Evolutionary conservation across 1,140 invertebrate genomes (phyloP), one percentile per base, ranked within the genome.

Genomic region (Branchinecta lindahli): DNA sequence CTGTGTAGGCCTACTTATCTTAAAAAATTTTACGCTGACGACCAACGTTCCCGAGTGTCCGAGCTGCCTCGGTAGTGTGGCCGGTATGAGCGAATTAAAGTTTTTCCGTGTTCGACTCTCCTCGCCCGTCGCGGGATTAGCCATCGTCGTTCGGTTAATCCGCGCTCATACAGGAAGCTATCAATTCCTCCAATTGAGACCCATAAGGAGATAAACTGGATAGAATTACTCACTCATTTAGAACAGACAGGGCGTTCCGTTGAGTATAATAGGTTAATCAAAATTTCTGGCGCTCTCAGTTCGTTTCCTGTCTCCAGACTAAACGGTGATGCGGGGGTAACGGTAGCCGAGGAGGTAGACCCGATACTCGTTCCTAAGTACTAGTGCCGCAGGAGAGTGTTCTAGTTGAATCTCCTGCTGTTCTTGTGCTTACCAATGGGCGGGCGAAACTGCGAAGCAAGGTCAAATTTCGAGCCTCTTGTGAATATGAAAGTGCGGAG

Each of bases 351-450:
- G 33, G 33, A 33, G 33, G 33, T 33, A 5, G 33, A 33, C 52
- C 18, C 52, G 52, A 15, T 12, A 61, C 52, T 20, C 52, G 52
- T 61, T 61, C 18, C 52, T 61, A 61, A 61, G 52, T 61, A 61
- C 52, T 61, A 61, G 52, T 61, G 52, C 52, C 52, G 52, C 52
- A 61, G 52, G 52, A 61, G 52, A 61, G 18, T 61, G 18, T 61
- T 20, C 12, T 61, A 15, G 4, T 15, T 61, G 52, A 61, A 12
- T 61, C 52, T 61, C 52, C 52, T 61, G 52, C 52, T 61, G 52
- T 61, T 61, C 52, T 61, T 61, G 52, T 61, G 52, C 52, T 61
- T 61, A 61, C 52, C 52, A 61, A 61, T 61, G 52, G 52, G 12
- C 52, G 52, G 52, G 52, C 12, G 6, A 61, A 61, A 15, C 52